phyloP scores from a whole-genome alignment of 2,113 vertebrate genomes.

The Atractosteus spatula region DNA sequence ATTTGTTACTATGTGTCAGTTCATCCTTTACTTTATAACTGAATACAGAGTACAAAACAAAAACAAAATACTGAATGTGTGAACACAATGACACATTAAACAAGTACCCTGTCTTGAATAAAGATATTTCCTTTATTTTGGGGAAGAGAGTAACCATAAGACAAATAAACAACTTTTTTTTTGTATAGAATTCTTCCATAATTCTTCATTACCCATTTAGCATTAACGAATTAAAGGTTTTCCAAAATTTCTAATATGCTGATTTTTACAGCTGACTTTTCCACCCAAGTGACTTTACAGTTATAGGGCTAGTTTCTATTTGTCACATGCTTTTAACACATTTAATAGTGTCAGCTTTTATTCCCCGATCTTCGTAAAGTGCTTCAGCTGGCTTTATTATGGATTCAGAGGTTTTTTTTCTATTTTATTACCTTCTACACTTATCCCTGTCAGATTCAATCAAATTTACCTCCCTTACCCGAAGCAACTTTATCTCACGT shows the following conservation, averaged over 20 bases:
- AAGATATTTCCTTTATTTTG: no score
- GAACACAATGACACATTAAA: no score
- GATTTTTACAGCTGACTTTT: background rate
- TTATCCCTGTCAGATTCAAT: slow-evolving; percentile 32
- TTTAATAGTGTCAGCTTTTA: slow-evolving; percentile 10
- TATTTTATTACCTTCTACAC: slow-evolving; percentile 26
- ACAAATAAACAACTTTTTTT: no score
- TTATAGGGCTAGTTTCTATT: background rate
- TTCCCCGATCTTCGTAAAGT: slow-evolving; percentile 4
- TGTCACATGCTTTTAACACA: slow-evolving; percentile 19
- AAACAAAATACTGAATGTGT: background rate
- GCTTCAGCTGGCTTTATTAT: slow-evolving; percentile 17
- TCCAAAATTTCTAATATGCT: background rate
- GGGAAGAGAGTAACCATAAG: no score
- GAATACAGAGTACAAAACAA: background rate
- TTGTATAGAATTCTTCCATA: no score
- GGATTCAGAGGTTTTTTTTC: slow-evolving; percentile 15
- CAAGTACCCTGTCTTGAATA: no score
- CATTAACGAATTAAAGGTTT: no score
- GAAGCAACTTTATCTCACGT: slow-evolving; percentile 44
- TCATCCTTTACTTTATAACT: no score
- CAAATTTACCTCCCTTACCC: slow-evolving; percentile 26
- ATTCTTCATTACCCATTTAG: no score
- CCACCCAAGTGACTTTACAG: background rate
- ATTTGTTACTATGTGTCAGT: no score